These are phyloP conservation scores for Leptoclinus maculatus DNA, from an alignment of 2,797 vertebrate genomes.

Conservation along the genomic window DNA sequence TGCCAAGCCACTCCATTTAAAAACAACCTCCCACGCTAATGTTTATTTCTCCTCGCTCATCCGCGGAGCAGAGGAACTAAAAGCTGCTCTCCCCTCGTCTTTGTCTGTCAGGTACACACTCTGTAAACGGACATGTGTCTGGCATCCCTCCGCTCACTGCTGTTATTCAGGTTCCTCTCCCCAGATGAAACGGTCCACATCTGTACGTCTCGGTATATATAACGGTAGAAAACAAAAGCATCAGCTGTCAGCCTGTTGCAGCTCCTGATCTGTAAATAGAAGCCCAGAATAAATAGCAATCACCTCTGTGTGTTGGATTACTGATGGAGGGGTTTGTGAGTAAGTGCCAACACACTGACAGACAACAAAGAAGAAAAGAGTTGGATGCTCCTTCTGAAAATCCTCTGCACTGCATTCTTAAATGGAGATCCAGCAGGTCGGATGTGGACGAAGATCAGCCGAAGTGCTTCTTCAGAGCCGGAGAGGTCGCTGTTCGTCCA, in stretches of 20 bases:
- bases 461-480: neutral
- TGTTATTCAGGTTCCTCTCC: neutral
- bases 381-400: no score
- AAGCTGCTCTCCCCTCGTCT: slow-evolving; percentile 9
- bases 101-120: neutral
- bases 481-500: slow-evolving; percentile 25
- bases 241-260: neutral
- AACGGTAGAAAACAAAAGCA: neutral
- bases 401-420: no score
- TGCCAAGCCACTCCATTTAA: slow-evolving; percentile 43
- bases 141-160: neutral
- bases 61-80: slow-evolving; percentile 9
- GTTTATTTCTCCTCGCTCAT: slow-evolving; percentile 37
- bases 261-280: neutral
- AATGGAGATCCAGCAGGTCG: neutral
- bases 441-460: neutral
- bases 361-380: no score
- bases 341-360: neutral
- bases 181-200: neutral
- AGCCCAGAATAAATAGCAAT: neutral
- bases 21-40: slow-evolving; percentile 37
- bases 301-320: neutral
- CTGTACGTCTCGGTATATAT: neutral
- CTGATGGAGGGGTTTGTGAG: neutral
- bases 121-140: neutral